phyloP scores from a whole-genome alignment of 1,140 invertebrate genomes.

The Drosophila grimshawi region DNA sequence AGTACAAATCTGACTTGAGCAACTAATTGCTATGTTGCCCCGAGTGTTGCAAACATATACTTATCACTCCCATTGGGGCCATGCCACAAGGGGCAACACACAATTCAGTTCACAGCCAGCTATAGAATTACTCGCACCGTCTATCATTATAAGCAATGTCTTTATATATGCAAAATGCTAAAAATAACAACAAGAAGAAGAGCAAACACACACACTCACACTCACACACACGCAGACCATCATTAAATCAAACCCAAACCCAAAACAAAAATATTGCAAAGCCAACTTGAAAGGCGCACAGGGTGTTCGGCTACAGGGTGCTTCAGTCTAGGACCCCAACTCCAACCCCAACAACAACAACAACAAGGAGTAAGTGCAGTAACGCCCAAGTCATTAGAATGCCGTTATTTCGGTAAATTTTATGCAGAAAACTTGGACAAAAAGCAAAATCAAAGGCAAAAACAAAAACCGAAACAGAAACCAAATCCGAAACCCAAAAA shows the following conservation, averaged over 20 bases:
- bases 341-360: constrained; percentile 11
- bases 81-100: constrained; percentile 47
- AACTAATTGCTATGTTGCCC: constrained; percentile 36
- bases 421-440: constrained; percentile 70
- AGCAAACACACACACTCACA: too few relatives aligned
- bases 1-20: not conserved
- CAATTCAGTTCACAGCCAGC: constrained; percentile 10
- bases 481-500: constrained; percentile 25
- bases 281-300: constrained; percentile 30
- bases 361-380: constrained; percentile 43
- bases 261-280: constrained; percentile 71
- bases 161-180: constrained; percentile 40
- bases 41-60: constrained; percentile 33
- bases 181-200: constrained; percentile 5
- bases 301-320: constrained; percentile 17
- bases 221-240: constrained; percentile 37
- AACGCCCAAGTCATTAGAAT: constrained; percentile 81
- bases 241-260: constrained; percentile 69
- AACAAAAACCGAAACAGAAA: constrained; percentile 25
- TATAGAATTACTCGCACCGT: constrained; percentile 10
- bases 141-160: constrained; percentile 64
- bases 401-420: constrained; percentile 66
- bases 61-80: constrained; percentile 31
- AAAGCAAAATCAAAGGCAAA: constrained; percentile 24
- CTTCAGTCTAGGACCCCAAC: constrained; percentile 5